These are phyloP conservation scores for Columba janthina DNA, from an alignment of 2,113 vertebrate genomes.

Conservation along the genomic window DNA sequence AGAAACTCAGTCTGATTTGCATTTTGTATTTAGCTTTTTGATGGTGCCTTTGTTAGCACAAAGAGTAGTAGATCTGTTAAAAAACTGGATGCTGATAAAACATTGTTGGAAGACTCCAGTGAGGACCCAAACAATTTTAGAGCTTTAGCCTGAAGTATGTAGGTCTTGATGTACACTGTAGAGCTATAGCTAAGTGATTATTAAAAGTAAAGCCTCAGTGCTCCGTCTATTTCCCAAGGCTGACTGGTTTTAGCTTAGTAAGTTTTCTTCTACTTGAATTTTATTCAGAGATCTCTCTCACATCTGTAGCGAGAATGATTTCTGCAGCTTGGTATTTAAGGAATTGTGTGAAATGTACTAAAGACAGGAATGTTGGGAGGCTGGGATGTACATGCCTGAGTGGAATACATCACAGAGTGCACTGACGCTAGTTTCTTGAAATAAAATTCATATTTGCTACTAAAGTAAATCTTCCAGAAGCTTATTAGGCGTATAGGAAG, in stretches of 20 bases:
- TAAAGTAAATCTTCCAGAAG: neutral
- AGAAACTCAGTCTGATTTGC: neutral
- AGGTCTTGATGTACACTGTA: neutral
- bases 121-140: neutral
- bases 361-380: neutral
- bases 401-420: neutral
- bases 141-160: neutral
- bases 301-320: neutral
- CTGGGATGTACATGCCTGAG: neutral
- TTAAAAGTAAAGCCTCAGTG: neutral
- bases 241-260: neutral
- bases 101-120: neutral
- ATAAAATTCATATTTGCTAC: neutral
- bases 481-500: neutral
- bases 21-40: neutral
- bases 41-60: neutral
- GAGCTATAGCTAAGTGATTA: neutral
- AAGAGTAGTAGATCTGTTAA: neutral
- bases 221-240: neutral
- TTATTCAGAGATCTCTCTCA: neutral
- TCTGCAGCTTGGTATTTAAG: slow-evolving; percentile 29
- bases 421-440: neutral
- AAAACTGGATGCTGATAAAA: neutral
- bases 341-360: neutral
- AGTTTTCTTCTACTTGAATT: neutral